Evolutionary conservation across 2,797 vertebrate species (phyloP).

Genomic region (Enteromius thamalakanensis): DNA sequence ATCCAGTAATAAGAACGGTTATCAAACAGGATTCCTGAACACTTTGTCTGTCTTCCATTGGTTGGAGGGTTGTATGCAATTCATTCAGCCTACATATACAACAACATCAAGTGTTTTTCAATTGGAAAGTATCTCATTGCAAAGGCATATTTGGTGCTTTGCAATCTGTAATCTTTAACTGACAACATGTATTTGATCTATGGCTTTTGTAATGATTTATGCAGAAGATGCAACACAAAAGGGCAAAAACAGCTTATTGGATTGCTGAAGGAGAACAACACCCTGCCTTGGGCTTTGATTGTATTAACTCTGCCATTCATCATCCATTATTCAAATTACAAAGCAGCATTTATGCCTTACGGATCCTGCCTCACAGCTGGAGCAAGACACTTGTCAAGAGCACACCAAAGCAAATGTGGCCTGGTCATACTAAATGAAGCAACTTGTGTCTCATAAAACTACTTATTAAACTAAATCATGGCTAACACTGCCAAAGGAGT

Average conservation of each 20-base stretch:
- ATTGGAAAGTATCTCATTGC: background rate
- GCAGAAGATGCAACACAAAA: conserved; percentile 55
- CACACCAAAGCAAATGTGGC: conserved; percentile 16
- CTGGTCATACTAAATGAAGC: conserved; percentile 56
- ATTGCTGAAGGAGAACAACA: conserved; percentile 56
- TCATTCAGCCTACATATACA: background rate
- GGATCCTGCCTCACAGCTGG: conserved; percentile 64
- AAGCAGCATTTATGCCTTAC: conserved; percentile 61
- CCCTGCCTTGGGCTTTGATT: conserved; percentile 60
- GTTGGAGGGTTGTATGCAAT: background rate
- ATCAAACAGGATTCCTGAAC: background rate
- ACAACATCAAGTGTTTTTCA: background rate
- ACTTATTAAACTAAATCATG: conserved; percentile 70
- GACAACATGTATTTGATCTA: conserved; percentile 60
- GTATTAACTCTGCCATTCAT: conserved; percentile 71
- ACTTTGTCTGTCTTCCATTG: background rate
- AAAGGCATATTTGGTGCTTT: conserved; percentile 33
- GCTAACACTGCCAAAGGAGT: conserved; percentile 64
- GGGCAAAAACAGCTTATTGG: conserved; percentile 46
- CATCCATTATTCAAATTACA: conserved; percentile 69
- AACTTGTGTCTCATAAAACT: conserved; percentile 73
- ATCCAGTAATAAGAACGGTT: background rate
- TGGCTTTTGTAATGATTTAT: conserved; percentile 61
- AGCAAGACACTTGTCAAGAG: conserved; percentile 62
- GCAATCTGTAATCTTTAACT: conserved; percentile 51